Base-by-base conservation (phyloP, 2,113 vertebrate genomes). In the Silurus asotus region DNA sequence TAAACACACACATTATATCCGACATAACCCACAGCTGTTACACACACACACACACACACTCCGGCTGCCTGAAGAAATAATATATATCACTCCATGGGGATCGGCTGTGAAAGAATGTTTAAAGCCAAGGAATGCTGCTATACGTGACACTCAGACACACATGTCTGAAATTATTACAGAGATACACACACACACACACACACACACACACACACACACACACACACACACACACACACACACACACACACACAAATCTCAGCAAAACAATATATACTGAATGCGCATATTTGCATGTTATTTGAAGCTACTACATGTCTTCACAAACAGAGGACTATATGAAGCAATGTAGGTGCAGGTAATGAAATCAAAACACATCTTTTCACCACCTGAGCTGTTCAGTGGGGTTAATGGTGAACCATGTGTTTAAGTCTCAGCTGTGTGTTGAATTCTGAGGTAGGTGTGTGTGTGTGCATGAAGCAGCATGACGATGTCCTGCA, bases 71-170 rank as follows among this genome's bases (percentile, higher is more conserved):
- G 9, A 53, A 55, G 64, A 28, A 23, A 8, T 59, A 81, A 80
- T 85, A 67, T 81, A 49, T 23, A 59, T 79, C 56, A 11, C n/a
- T 80, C 88, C 80, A 55, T 55, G 7, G 48, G 67, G 67, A 59
- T 74, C 49, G 4, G 25, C 55, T 82, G 74, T 87, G 83, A 82
- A 84, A 87, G 49, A 83, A 84, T 81, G 51, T 49, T 77, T 25
- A 62, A 82, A 87, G 55, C n/a, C 14, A 53, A 14, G 53, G 62
- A 86, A 88, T 88, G 80, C 86, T 67, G 87, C 64, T 6, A 37
- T 51, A 80, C 86, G 53, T 58, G 48, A 74, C 7, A 59, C 28
- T 48, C 17, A 72, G 28, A 83, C 37, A 49, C 55, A 74, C 56
- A 72, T 8, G 65, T 49, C 53, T 84, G 15, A 23, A 84, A 49